These are phyloP conservation scores for Pegoplata infirma DNA, from an alignment of 2,888 invertebrate species.

Conservation along the genomic window DNA sequence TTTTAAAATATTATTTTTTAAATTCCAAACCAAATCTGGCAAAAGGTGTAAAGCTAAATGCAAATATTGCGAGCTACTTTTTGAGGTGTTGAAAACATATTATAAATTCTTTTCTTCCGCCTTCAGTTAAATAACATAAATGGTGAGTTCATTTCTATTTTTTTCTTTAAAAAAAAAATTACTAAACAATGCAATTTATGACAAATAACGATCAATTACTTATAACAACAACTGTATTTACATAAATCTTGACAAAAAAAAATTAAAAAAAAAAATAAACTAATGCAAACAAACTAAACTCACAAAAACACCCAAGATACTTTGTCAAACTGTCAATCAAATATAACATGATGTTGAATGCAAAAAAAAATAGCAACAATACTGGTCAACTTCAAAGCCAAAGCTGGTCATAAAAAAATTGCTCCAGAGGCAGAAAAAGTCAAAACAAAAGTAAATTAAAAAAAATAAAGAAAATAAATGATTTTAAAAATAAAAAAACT, in stretches of 20 bases:
- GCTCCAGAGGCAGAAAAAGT: not conserved
- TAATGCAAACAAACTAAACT: constrained; percentile 19
- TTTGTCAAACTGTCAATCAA: constrained; percentile 51
- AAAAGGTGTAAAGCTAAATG: too few species aligned
- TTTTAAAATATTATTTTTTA: too few species aligned
- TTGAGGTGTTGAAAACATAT: too few species aligned
- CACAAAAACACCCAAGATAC: constrained; percentile 30
- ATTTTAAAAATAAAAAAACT: not conserved
- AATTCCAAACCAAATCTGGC: too few species aligned
- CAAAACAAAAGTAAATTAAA: not conserved
- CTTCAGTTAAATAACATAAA: not conserved
- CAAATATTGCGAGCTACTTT: not conserved
- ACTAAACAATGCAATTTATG: constrained; percentile 28
- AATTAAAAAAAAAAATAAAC: not conserved
- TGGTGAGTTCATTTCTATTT: constrained; percentile 30
- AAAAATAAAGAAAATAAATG: too few species aligned
- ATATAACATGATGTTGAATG: constrained; percentile 6
- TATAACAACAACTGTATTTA: constrained; percentile 32
- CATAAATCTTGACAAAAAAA: constrained; percentile 35
- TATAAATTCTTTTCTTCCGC: constrained; percentile 13
- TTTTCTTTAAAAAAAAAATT: not conserved
- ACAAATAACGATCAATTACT: constrained; percentile 44
- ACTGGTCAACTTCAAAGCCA: not conserved
- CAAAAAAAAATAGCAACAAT: not conserved
- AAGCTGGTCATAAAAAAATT: not conserved